These are phyloP conservation scores for Heliocidaris tuberculata DNA, from an alignment of 35 echinoderm and acorn worm species.

Conservation along the genomic window DNA sequence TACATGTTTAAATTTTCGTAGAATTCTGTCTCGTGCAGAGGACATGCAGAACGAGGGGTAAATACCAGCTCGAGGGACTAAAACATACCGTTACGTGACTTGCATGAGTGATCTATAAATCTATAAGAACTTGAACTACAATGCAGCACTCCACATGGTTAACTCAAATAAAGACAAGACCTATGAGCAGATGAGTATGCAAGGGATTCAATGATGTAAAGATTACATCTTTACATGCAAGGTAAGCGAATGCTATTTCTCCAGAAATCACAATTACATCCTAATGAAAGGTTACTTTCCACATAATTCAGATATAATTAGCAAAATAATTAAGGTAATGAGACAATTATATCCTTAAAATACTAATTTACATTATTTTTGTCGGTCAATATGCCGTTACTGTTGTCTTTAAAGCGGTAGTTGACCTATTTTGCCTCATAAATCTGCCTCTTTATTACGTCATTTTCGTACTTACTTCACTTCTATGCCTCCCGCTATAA, in stretches of 20 bases:
- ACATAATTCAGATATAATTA: no score
- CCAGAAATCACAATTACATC: no score
- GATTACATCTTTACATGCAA: neutral
- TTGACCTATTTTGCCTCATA: no score
- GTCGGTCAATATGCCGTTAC: no score
- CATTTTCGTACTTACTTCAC: no score
- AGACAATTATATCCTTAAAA: no score
- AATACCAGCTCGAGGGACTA: neutral
- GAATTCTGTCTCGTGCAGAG: neutral
- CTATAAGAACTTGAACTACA: neutral
- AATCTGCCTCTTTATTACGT: no score
- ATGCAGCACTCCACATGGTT: neutral
- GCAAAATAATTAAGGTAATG: no score
- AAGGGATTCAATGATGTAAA: neutral
- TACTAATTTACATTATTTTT: no score
- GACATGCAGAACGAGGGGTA: neutral
- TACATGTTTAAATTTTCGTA: neutral
- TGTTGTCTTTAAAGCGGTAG: no score
- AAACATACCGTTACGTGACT: slow-evolving; percentile 10
- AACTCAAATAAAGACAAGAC: neutral
- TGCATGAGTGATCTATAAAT: neutral
- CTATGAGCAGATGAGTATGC: neutral
- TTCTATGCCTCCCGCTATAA: neutral
- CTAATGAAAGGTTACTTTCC: no score
- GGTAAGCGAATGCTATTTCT: no score